Percentiles rank a stretch among this genome's conserved stretches.
These are phyloP conservation scores for Rhabdomys dilectus DNA, from an alignment of 2,113 vertebrate genomes.

Conservation along the genomic window DNA sequence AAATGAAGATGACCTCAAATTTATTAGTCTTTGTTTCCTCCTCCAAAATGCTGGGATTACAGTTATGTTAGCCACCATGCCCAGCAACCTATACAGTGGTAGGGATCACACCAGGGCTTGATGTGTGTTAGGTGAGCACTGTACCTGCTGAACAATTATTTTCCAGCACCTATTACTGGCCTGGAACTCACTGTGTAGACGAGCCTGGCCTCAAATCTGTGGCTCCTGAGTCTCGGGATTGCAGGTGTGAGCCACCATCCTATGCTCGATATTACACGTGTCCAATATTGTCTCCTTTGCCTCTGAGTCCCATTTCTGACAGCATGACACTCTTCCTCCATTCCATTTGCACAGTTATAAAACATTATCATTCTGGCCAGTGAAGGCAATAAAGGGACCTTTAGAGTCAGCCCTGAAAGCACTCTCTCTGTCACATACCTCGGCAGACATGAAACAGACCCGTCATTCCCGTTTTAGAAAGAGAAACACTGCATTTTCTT, in stretches of 20 bases:
- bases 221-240: background rate
- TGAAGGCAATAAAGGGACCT: background rate
- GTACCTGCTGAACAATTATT: background rate
- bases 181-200: background rate
- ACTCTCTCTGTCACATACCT: background rate
- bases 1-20: background rate
- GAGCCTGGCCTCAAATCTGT: background rate
- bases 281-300: background rate
- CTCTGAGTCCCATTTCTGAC: background rate
- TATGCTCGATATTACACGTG: background rate
- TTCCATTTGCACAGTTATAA: background rate
- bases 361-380: background rate
- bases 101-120: too few relatives aligned
- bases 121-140: background rate
- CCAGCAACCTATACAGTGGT: too few relatives aligned
- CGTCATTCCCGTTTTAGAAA: constrained; percentile 26
- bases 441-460: background rate
- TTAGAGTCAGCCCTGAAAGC: background rate
- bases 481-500: constrained; percentile 16
- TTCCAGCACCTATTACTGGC: background rate
- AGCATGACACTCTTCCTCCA: background rate
- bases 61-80: background rate
- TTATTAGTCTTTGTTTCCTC: background rate
- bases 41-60: background rate
- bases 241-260: background rate